These are phyloP conservation scores for Gerris buenoi DNA, from an alignment of 1,140 invertebrate species.

Conservation along the genomic window DNA sequence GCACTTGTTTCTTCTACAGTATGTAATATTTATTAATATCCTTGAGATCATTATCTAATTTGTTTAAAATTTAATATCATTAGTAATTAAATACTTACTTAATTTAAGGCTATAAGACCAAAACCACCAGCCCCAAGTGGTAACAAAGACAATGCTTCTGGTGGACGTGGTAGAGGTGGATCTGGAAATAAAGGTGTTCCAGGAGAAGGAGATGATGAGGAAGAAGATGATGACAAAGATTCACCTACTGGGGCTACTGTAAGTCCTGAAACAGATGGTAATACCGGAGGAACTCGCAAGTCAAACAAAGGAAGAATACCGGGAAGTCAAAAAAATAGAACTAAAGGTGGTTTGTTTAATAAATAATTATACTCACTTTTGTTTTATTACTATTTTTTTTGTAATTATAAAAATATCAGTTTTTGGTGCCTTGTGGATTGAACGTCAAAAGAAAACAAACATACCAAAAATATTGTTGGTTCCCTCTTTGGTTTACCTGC, in stretches of 20 bases:
- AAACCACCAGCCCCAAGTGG: slow-evolving; percentile 6
- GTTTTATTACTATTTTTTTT: no score
- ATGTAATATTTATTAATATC: neutral
- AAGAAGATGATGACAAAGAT: slow-evolving; percentile 16
- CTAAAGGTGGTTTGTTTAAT: no score
- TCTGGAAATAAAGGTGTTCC: slow-evolving; percentile 21
- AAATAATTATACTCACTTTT: no score
- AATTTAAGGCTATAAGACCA: neutral
- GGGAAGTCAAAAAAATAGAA: slow-evolving; percentile 29
- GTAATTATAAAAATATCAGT: no score
- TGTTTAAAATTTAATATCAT: no score
- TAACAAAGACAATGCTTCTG: slow-evolving; percentile 6
- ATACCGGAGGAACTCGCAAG: slow-evolving; percentile 27
- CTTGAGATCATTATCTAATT: no score
- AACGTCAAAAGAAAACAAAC: no score
- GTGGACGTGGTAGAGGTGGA: slow-evolving; percentile 4
- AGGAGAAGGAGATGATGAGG: slow-evolving; percentile 22
- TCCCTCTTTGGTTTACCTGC: no score
- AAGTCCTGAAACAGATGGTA: slow-evolving; percentile 29
- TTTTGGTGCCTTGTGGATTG: no score
- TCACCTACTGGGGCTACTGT: slow-evolving; percentile 16
- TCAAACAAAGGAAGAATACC: slow-evolving; percentile 28
- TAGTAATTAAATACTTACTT: no score
- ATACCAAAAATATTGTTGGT: no score
- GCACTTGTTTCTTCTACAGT: slow-evolving; percentile 12